Percentiles rank a stretch among this genome's conserved stretches.
Evolutionary conservation across 2,797 vertebrate species (phyloP).

Genomic region (Austrolebias charrua): DNA sequence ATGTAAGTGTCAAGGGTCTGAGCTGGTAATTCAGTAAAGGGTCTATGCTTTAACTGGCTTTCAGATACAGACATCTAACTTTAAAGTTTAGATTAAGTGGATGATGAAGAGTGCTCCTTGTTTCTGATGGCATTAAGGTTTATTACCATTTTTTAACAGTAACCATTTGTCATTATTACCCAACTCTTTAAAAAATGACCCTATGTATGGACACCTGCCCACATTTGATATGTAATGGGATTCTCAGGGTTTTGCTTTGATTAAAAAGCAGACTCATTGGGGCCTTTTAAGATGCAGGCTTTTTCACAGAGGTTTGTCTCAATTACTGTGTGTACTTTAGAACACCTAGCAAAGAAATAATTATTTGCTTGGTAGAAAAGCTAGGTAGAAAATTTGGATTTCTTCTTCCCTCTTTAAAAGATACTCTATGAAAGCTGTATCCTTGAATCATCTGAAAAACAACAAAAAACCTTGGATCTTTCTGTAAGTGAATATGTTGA

Average conservation of each 20-base stretch:
- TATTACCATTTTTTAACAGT: slow-evolving; percentile 23
- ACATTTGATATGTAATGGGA: background rate
- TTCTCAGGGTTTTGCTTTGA: slow-evolving; percentile 9
- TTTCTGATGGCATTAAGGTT: slow-evolving; percentile 26
- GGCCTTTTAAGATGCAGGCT: background rate
- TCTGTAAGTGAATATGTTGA: too few relatives aligned
- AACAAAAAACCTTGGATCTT: too few relatives aligned
- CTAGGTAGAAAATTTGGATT: too few relatives aligned
- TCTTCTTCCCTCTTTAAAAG: slow-evolving; percentile 10
- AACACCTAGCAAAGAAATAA: too few relatives aligned
- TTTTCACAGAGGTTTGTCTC: slow-evolving; percentile 7
- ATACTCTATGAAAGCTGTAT: slow-evolving; percentile 25
- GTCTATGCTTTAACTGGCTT: slow-evolving; percentile 26
- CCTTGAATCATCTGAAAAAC: slow-evolving; percentile 8
- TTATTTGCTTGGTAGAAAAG: background rate
- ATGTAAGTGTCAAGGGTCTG: slow-evolving; percentile 44
- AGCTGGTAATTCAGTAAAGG: slow-evolving; percentile 50
- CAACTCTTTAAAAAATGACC: slow-evolving; percentile 15
- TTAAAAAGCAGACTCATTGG: slow-evolving; percentile 9
- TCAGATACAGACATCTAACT: slow-evolving; percentile 29
- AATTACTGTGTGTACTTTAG: background rate
- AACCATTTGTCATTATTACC: slow-evolving; percentile 28
- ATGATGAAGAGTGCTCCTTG: slow-evolving; percentile 30
- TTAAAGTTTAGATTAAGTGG: slow-evolving; percentile 45
- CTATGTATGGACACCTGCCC: slow-evolving; percentile 1